Conservation (phyloP, 2,797 vertebrate genomes). For the Myotis vivesi region DNA sequence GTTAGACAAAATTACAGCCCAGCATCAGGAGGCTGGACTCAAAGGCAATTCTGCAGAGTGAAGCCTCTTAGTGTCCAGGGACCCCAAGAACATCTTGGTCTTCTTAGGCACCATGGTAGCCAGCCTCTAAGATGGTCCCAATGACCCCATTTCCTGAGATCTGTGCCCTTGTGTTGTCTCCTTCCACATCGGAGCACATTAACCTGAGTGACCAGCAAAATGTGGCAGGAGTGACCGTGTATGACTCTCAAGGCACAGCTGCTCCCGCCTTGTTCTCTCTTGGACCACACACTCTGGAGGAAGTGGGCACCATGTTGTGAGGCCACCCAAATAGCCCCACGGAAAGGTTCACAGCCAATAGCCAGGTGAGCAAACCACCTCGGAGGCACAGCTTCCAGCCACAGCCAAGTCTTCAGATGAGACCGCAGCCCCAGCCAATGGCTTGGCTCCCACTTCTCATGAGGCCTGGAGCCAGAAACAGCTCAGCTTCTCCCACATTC, state of each 20-base stretch:
- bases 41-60: neutral
- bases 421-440: neutral
- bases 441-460: neutral
- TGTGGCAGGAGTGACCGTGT: fast-evolving
- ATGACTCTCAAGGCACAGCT: fast-evolving
- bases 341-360: fast-evolving
- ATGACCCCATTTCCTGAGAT: fast-evolving
- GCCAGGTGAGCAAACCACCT: fast-evolving
- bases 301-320: fast-evolving
- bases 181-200: fast-evolving
- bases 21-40: neutral
- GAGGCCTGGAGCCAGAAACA: neutral
- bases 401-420: neutral
- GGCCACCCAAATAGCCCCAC: neutral
- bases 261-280: neutral
- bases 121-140: neutral
- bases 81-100: neutral
- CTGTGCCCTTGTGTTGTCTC: fast-evolving
- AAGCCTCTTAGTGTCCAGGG: neutral
- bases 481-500: fast-evolving
- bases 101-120: fast-evolving
- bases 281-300: fast-evolving
- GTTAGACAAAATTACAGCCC: neutral
- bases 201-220: fast-evolving
- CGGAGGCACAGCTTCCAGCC: too few relatives aligned